These are phyloP conservation scores for Thaleichthys pacificus DNA, from an alignment of 2,797 vertebrate species.

Conservation along the genomic window DNA sequence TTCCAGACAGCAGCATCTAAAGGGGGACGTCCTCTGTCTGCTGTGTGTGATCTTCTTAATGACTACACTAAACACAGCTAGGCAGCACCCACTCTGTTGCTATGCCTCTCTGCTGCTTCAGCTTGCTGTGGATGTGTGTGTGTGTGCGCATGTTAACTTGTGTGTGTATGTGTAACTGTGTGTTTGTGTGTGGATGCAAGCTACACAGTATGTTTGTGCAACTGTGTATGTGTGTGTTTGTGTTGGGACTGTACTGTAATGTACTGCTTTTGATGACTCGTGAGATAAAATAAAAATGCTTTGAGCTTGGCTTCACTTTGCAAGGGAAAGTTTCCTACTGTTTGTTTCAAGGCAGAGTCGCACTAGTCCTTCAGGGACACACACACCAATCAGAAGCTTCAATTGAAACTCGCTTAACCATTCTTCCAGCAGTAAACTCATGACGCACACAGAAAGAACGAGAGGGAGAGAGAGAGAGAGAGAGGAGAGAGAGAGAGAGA, in stretches of 20 bases:
- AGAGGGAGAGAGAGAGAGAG: neutral
- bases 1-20: too few species aligned
- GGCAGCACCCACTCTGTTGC: too few species aligned
- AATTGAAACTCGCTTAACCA: constrained; percentile 12
- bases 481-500: constrained; percentile 3
- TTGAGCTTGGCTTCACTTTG: constrained; percentile 4
- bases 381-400: constrained; percentile 1
- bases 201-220: neutral
- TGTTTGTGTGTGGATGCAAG: too few species aligned
- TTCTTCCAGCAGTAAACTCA: constrained; percentile 7
- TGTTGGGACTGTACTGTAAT: too few species aligned
- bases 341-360: constrained; percentile 13
- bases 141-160: constrained; percentile 19
- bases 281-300: constrained; percentile 1
- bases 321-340: constrained; percentile 7
- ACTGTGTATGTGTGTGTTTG: neutral
- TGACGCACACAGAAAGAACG: constrained; percentile 3
- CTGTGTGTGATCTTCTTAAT: too few species aligned
- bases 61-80: too few species aligned
- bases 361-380: constrained; percentile 1
- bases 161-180: neutral
- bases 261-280: too few species aligned
- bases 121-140: constrained; percentile 10
- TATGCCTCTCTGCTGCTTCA: too few species aligned
- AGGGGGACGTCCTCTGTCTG: too few species aligned